phyloP scores from a whole-genome alignment of 2,888 invertebrate genomes.

The Acanthosepion pharaonis region DNA sequence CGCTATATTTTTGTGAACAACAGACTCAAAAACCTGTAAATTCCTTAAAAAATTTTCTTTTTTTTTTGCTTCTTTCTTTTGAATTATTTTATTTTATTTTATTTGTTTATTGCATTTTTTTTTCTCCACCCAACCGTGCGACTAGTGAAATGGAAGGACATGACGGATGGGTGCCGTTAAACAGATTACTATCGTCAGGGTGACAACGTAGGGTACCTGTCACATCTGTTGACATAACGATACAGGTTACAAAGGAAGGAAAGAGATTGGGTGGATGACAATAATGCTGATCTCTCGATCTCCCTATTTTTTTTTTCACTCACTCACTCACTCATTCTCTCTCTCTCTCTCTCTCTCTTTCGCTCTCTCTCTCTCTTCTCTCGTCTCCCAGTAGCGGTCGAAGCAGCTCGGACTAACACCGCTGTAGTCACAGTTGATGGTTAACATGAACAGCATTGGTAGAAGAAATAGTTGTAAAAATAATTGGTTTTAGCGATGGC shows the following conservation, averaged over 20 bases:
- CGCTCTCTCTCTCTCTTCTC: neutral
- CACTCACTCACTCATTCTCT: neutral
- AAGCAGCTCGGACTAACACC: neutral
- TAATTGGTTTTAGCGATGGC: neutral
- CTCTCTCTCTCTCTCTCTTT: neutral
- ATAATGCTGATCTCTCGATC: neutral
- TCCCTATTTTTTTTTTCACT: neutral
- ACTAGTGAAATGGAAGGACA: too few species aligned
- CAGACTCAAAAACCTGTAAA: too few species aligned
- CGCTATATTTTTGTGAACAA: too few species aligned
- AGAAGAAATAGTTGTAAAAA: conserved; percentile 4
- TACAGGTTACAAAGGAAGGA: neutral
- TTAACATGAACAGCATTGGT: neutral
- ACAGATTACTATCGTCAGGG: neutral
- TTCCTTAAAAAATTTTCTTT: neutral
- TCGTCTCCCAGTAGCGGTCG: neutral
- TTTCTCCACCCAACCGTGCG: too few species aligned
- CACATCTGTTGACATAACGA: neutral
- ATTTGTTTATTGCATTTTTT: neutral
- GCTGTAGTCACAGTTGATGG: conserved; percentile 12
- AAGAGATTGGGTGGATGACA: neutral
- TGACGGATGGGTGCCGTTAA: neutral
- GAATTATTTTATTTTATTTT: neutral
- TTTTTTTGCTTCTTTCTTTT: neutral
- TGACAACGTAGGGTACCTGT: neutral